Base-by-base conservation (phyloP, 2,797 vertebrate genomes). In the Alcedo quadribrachys region DNA sequence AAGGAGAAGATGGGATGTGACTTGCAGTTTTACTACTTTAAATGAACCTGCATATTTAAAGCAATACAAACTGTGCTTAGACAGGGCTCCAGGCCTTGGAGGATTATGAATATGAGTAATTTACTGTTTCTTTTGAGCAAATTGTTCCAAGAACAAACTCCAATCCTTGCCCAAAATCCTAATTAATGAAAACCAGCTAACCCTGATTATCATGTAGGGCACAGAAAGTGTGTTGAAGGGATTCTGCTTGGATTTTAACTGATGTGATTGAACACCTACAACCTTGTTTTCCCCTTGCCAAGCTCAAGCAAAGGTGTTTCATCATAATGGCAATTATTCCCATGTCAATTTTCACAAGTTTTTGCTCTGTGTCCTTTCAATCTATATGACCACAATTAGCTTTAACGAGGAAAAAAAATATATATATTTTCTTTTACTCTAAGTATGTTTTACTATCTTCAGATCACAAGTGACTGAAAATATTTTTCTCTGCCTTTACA, bases 241-340 rank as follows among this genome's bases (percentile, higher is more conserved):
- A 84, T 92, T 88, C 68, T 74, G 12, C 50, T 81, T 0, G 6
- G 83, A 93, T 93, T 84, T 92, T 84, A 91, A 74, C 45, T 85
- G 85, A 82, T 54, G 46, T 0, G 1, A 88, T 10, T 87, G 85
- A 90, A 73, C 71, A 93, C 87, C 85, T 85, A 54, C 86, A 93
- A 94, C 94, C 93, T 95, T 94, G 78, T 58, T 92, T 94, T 95
- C 90, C 83, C 90, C 90, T 94, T 96, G 90, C 78, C 2, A 0
- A 82, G 68, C 71, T 90, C 65, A 70, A 86, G 77, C 45, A 96
- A 95, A 96, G 83, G 85, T 96, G 88, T 93, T 95, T 92, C 89
- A 92, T 95, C 91, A 82, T 67, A 88, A 92, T 48, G 61, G 75
- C 81, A 90, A 80, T 93, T 91, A 94, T 93, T 96, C 89, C 85